Base-by-base conservation (phyloP, 2,888 invertebrate species). In the Heliconius aoede region DNA sequence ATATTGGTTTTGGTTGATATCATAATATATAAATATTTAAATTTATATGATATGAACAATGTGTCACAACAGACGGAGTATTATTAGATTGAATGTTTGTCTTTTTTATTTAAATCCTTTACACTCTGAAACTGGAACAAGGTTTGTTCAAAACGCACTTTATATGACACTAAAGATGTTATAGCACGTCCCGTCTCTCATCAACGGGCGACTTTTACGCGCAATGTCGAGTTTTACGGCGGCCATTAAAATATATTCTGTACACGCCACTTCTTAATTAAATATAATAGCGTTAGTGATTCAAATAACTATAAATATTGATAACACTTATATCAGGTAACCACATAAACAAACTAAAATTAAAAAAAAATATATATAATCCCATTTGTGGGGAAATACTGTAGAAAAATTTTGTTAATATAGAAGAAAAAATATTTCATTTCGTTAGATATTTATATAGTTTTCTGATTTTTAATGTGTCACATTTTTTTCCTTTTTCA, bases 181-280 rank as follows among this genome's bases (percentile, higher is more conserved):
- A 84, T 87, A 88, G 88, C 87, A 87, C 86, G 85, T 84, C 80
- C 82, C 81, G 82, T 84, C 84, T 83, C 83, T 82, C 82, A 82
- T 82, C 82, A 81, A 82, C 81, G 83, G 85, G 84, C 85, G 78
- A 80, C 76, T 86, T 84, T 85, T 83, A 86, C 83, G 85, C 86
- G 86, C 84, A 84, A 85, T 86, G 88, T 86, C 84, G 84, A 84
- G 86, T 88, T 90, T 90, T 89, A 90, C 83, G 82, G 80, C 82
- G 64, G 74, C 55, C 74, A 68, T 82, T 80, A 83, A 82, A 80
- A 69, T 73, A 71, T 46, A 21, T 7, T 76, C 36, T 73, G 64
- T 76, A 74, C 40, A 78, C 75, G 67, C 69, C 32, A 60, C 72
- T 75, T 76, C 78, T 69, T 74, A 76, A 78, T 78, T 77, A 74